phyloP scores from a whole-genome alignment of 2,888 invertebrate genomes.

The Rhagium mordax region DNA sequence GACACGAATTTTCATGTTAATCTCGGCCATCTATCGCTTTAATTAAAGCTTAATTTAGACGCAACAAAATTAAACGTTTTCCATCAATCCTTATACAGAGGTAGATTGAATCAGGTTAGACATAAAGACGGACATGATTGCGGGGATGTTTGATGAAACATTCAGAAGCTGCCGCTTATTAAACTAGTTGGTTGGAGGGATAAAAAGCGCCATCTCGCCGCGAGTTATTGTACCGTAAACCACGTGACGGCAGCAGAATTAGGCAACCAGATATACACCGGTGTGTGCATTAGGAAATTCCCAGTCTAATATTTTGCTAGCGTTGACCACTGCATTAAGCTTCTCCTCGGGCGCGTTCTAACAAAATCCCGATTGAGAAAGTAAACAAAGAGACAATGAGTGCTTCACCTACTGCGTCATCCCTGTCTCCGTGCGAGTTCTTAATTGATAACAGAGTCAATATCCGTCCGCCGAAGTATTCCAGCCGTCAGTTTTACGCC shows the following conservation, averaged over 20 bases:
- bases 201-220: too few relatives aligned
- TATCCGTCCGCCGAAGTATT: conserved; percentile 28
- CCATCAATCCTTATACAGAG: not conserved
- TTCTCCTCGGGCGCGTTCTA: too few relatives aligned
- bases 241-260: too few relatives aligned
- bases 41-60: conserved; percentile 1
- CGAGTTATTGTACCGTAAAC: too few relatives aligned
- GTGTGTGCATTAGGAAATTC: too few relatives aligned
- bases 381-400: too few relatives aligned
- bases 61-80: conserved; percentile 8
- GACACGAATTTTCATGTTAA: not conserved
- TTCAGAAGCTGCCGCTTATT: conserved; percentile 9
- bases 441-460: conserved; percentile 31
- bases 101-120: not conserved
- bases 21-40: not conserved
- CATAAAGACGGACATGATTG: conserved; percentile 3
- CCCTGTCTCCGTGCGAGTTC: conserved; percentile 4
- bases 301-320: too few relatives aligned
- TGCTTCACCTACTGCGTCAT: not conserved
- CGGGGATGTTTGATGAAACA: conserved; percentile 1
- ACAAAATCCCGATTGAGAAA: too few relatives aligned
- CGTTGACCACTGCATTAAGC: too few relatives aligned
- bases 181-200: too few relatives aligned
- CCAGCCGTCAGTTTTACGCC: conserved; percentile 25
- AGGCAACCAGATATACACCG: too few relatives aligned